phyloP scores from a whole-genome alignment of 2,888 invertebrate species.

The Cistogaster globosa region DNA sequence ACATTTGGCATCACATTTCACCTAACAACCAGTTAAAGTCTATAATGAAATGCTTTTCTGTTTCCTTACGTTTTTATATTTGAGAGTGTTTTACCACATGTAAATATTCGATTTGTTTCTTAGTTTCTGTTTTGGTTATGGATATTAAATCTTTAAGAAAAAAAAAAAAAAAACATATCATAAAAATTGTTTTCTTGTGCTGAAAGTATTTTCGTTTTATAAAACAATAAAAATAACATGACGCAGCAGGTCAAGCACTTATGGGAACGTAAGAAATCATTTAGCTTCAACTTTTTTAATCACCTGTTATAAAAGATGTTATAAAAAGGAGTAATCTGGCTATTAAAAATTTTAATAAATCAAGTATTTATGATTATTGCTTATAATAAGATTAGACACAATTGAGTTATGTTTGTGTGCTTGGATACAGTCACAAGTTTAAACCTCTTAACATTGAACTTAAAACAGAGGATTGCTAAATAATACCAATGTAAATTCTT shows the following conservation, averaged over 20 bases:
- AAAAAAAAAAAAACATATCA: too few species aligned
- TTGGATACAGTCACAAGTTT: too few species aligned
- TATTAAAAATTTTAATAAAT: not conserved
- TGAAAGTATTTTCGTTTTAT: too few species aligned
- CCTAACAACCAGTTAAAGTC: not conserved
- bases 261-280: conserved; percentile 1
- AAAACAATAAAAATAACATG: not conserved
- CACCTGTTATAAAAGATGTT: conserved; percentile 13
- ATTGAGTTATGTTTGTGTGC: too few species aligned
- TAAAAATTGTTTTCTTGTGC: too few species aligned
- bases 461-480: too few species aligned
- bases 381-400: not conserved
- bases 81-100: conserved; percentile 15
- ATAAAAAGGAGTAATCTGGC: not conserved
- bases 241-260: conserved; percentile 10
- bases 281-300: not conserved
- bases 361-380: not conserved
- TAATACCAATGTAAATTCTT: too few species aligned
- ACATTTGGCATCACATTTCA: conserved; percentile 40
- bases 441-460: too few species aligned
- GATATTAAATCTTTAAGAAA: too few species aligned
- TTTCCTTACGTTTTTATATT: not conserved
- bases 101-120: not conserved
- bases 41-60: conserved; percentile 8
- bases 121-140: not conserved